Conservation (phyloP, 2,797 vertebrate species). For the Tadarida brasiliensis region DNA sequence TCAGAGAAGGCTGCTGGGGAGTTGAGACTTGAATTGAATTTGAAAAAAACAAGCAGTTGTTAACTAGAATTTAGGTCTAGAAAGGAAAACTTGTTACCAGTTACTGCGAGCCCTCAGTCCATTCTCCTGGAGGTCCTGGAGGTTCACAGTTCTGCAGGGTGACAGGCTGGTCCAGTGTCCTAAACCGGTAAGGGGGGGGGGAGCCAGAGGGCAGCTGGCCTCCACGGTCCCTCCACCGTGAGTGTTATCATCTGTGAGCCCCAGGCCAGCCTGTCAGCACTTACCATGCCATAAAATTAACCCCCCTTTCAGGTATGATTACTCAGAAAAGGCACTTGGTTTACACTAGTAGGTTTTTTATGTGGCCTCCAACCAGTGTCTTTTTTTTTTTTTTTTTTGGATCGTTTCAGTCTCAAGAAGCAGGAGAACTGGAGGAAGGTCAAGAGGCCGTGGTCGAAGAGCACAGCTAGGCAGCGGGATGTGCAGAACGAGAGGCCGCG, state of each 20-base stretch:
- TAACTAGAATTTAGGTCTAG: neutral
- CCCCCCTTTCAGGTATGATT: neutral
- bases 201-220: neutral
- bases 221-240: neutral
- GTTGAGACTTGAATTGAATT: neutral
- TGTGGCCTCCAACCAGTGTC: neutral
- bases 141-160: neutral
- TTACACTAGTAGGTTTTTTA: neutral
- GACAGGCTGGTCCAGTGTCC: neutral
- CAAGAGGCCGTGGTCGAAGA: neutral
- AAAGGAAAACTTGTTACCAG: neutral
- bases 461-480: neutral
- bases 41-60: neutral
- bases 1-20: neutral
- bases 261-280: no score
- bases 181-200: neutral
- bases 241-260: neutral
- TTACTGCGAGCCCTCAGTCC: neutral
- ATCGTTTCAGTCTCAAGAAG: neutral
- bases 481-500: neutral
- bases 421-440: slow-evolving; percentile 1
- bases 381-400: neutral
- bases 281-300: neutral
- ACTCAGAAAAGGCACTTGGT: neutral
- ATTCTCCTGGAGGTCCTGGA: neutral